A percentile compares a stretch with the other conserved stretches of the same genome.
phyloP scores from a whole-genome alignment of 2,797 vertebrate species.

The Ataeniobius toweri region DNA sequence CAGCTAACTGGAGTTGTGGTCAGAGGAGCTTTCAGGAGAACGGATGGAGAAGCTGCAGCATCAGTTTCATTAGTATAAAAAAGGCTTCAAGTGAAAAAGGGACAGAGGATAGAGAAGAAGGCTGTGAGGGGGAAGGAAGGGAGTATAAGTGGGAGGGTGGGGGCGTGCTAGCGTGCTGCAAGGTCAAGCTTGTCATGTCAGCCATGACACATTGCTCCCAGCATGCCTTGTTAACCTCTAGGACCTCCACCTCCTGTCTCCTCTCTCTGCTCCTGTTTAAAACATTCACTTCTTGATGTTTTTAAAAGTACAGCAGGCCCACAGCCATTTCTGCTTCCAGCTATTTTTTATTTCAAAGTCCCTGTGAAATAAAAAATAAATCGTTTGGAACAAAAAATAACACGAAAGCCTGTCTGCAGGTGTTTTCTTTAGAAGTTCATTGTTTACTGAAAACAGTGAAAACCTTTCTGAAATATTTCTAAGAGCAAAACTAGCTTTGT shows the following conservation, averaged over 20 bases:
- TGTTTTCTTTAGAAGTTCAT: not conserved
- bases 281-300: slow-evolving; percentile 15
- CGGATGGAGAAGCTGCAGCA: not conserved
- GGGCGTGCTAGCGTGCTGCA: slow-evolving; percentile 64
- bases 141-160: slow-evolving; percentile 20
- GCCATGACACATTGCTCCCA: slow-evolving; percentile 78
- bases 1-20: not conserved
- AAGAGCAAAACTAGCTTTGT: no score
- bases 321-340: not conserved
- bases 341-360: not conserved
- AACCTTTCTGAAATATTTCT: not conserved
- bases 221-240: slow-evolving; percentile 73
- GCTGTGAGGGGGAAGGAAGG: slow-evolving; percentile 1
- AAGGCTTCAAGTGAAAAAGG: slow-evolving; percentile 13
- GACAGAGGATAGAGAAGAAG: slow-evolving; percentile 16
- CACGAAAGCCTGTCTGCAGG: not conserved
- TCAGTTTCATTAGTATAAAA: not conserved
- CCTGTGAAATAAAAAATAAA: not conserved
- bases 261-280: slow-evolving; percentile 32
- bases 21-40: not conserved
- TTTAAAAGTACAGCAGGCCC: not conserved
- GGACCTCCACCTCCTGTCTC: slow-evolving; percentile 44
- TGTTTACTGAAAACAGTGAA: not conserved
- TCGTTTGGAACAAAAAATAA: not conserved
- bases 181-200: slow-evolving; percentile 82